Evolutionary conservation across 1,140 invertebrate genomes (phyloP).

Genomic region (Akabosia matsudoensis): DNA sequence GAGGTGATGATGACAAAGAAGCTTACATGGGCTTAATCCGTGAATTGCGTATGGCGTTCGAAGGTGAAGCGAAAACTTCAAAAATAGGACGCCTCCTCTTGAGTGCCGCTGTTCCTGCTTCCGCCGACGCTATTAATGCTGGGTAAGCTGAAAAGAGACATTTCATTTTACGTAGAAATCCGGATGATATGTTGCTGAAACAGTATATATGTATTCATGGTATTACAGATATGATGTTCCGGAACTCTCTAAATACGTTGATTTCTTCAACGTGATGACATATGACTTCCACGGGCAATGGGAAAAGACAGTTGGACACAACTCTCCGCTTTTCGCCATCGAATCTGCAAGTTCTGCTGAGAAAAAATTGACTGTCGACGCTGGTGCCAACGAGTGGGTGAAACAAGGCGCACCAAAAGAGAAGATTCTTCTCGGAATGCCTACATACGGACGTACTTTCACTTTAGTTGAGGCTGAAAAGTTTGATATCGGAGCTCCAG

Average conservation of each 20-base stretch:
- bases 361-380: constrained; percentile 87
- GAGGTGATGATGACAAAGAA: constrained; percentile 73
- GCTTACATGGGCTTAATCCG: constrained; percentile 76
- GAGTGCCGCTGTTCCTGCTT: constrained; percentile 85
- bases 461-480: constrained; percentile 81
- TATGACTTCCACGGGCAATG: constrained; percentile 93
- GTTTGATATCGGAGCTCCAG: constrained; percentile 88
- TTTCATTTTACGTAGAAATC: not conserved
- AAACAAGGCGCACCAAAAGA: constrained; percentile 90
- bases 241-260: constrained; percentile 88
- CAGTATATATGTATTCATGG: constrained; percentile 7
- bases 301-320: constrained; percentile 88
- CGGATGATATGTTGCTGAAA: not conserved
- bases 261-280: constrained; percentile 92
- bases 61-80: constrained; percentile 77
- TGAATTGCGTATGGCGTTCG: constrained; percentile 82
- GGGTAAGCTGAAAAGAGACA: constrained; percentile 57
- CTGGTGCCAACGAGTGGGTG: constrained; percentile 86
- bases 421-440: constrained; percentile 92
- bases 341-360: constrained; percentile 84
- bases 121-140: constrained; percentile 85
- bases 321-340: constrained; percentile 81
- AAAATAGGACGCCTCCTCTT: constrained; percentile 76
- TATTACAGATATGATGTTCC: constrained; percentile 75
- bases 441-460: constrained; percentile 91